These are phyloP conservation scores for Troides aeacus DNA, from an alignment of 2,888 invertebrate species.

Conservation along the genomic window DNA sequence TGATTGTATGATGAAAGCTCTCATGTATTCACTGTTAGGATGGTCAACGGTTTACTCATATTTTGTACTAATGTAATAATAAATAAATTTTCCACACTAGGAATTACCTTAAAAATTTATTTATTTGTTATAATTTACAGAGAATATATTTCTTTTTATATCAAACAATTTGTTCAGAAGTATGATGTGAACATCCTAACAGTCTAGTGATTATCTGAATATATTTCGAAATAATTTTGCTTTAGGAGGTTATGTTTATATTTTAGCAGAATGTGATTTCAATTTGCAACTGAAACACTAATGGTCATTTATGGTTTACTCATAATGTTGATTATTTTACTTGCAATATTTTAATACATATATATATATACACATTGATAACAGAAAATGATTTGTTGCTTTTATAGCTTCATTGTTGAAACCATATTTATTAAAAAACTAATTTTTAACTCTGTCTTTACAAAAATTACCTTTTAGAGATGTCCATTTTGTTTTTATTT, in stretches of 20 bases:
- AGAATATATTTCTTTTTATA: no score
- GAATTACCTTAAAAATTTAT: background rate
- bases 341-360: slow-evolving; percentile 54
- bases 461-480: background rate
- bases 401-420: slow-evolving; percentile 43
- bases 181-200: slow-evolving; percentile 49
- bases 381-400: slow-evolving; percentile 59
- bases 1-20: slow-evolving; percentile 55
- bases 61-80: slow-evolving; percentile 13
- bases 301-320: slow-evolving; percentile 44
- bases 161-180: background rate
- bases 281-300: slow-evolving; percentile 46
- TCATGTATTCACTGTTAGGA: slow-evolving; percentile 55
- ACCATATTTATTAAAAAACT: slow-evolving; percentile 26
- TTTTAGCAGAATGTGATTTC: slow-evolving; percentile 47
- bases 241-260: slow-evolving; percentile 40
- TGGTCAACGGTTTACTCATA: slow-evolving; percentile 49
- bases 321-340: slow-evolving; percentile 55
- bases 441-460: background rate
- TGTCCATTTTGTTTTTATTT: background rate
- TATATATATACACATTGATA: slow-evolving; percentile 41
- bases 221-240: slow-evolving; percentile 56
- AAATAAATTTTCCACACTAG: slow-evolving; percentile 8
- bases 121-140: background rate
- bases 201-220: slow-evolving; percentile 45